Evolutionary conservation across 2,797 vertebrate genomes (phyloP).

Genomic region (Mustela erminea): DNA sequence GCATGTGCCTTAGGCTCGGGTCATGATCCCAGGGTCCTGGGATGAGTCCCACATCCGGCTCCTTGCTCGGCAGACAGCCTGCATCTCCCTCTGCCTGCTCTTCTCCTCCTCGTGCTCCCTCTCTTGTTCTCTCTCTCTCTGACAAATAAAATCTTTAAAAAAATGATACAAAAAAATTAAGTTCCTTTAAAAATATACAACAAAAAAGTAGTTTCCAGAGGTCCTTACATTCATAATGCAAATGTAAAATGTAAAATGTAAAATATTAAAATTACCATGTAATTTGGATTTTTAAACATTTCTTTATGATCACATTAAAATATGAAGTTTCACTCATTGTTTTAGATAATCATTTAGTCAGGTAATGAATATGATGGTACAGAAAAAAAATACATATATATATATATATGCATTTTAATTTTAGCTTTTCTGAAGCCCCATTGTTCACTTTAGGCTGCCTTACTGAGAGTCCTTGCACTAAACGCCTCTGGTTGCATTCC

Average conservation of each 20-base stretch:
- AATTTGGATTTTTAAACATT: not conserved
- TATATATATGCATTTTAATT: constrained; percentile 83
- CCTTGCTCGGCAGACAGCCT: too few relatives aligned
- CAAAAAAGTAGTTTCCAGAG: not conserved
- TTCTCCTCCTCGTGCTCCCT: too few relatives aligned
- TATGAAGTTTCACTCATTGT: not conserved
- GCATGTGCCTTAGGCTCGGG: too few relatives aligned
- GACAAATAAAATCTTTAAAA: too few relatives aligned
- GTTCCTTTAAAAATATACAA: not conserved
- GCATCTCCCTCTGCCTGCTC: too few relatives aligned
- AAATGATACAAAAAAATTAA: not conserved
- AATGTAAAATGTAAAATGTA: not conserved
- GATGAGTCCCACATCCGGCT: too few relatives aligned
- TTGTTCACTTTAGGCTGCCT: constrained; percentile 85
- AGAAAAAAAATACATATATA: constrained; percentile 75
- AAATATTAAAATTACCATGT: too few relatives aligned
- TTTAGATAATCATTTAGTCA: constrained; percentile 76
- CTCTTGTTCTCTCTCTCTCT: too few relatives aligned
- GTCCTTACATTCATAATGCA: not conserved
- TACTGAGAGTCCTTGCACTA: constrained; percentile 85
- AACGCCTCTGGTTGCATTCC: constrained; percentile 89
- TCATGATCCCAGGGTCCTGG: too few relatives aligned
- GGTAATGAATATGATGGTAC: constrained; percentile 83
- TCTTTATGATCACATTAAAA: not conserved
- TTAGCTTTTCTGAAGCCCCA: constrained; percentile 81